Conservation (phyloP, 2,113 vertebrate species). For the Thunnus thynnus region DNA sequence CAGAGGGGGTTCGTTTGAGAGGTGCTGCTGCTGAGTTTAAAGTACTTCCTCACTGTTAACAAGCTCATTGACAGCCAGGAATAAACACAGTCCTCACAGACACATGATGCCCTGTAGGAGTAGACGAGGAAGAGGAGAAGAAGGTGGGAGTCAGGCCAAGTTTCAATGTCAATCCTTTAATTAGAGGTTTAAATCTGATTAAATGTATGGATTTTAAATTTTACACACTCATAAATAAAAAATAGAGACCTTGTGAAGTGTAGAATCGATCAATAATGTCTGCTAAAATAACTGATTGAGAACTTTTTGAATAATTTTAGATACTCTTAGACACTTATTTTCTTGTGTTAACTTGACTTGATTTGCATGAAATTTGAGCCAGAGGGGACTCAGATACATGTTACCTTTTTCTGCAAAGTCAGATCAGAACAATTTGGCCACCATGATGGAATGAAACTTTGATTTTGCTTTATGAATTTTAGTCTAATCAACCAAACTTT, state of each 20-base stretch:
- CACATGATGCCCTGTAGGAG: not conserved
- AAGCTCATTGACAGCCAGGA: slow-evolving; percentile 47
- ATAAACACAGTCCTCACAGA: slow-evolving; percentile 6
- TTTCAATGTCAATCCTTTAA: slow-evolving; percentile 27
- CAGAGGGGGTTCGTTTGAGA: slow-evolving; percentile 27
- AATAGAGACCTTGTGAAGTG: not conserved
- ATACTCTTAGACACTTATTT: not conserved
- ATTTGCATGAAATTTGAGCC: not conserved
- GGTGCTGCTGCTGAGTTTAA: slow-evolving; percentile 37
- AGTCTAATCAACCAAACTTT: not conserved
- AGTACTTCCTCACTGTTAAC: slow-evolving; percentile 40
- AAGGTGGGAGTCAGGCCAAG: not conserved
- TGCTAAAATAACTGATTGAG: no score
- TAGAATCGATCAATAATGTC: not conserved
- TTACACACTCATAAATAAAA: not conserved
- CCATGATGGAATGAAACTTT: not conserved
- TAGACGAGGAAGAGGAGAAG: not conserved
- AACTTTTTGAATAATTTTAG: no score
- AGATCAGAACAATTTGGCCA: not conserved
- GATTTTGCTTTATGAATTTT: not conserved
- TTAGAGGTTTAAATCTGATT: not conserved
- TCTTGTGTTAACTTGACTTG: not conserved
- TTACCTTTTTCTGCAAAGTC: not conserved
- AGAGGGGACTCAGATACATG: not conserved
- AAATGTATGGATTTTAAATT: not conserved